Evolutionary conservation across 2,888 invertebrate species (phyloP), one percentile per base, ranked within the genome.

Genomic region (Hedychridium roseum): DNA sequence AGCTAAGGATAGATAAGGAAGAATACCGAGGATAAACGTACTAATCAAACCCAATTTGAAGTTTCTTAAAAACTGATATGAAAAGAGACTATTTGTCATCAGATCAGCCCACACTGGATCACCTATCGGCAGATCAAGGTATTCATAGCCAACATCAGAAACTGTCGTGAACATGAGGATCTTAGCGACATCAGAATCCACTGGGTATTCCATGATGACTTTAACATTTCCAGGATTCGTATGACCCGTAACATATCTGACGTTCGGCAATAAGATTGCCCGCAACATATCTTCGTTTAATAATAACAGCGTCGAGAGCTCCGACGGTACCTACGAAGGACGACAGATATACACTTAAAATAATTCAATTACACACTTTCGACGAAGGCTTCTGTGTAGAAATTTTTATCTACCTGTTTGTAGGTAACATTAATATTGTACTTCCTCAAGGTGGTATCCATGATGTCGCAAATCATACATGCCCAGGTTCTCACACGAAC

Each of bases 401-500:
- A 12, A 30, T 12, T 1, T 1, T 36, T 20, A 23, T 12, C 48
- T 49, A 74, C 72, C 60, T 78, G 70, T 18, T 56, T 65, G 26
- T 70, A 52, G 12, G 60, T 53, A 2, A 78, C 48, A 23, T 76
- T 67, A 23, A 71, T 57, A 2, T 59, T 71, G 53, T 76, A 80
- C 18, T 79, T 76, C 20, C 76, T 73, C 37, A 80, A 36, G 0
- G 77, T 65, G 5, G 75, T 70, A 17, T 70, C 60, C 5, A n/a
- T n/a, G n/a, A n/a, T n/a, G n/a, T n/a, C n/a, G n/a, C n/a, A n/a
- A n/a, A n/a, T n/a, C n/a, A n/a, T 23, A 40, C 74, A 74, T n/a
- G 57, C 60, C 23, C 45, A 39, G 3, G 72, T 72, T 16, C 55
- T 66, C 6, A 70, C 71, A 21, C 67, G 42, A 5, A 71, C 44